Evolutionary conservation across 1,140 invertebrate species (phyloP), one percentile per base, ranked within the genome.

Genomic region (Heterodera carotae): DNA sequence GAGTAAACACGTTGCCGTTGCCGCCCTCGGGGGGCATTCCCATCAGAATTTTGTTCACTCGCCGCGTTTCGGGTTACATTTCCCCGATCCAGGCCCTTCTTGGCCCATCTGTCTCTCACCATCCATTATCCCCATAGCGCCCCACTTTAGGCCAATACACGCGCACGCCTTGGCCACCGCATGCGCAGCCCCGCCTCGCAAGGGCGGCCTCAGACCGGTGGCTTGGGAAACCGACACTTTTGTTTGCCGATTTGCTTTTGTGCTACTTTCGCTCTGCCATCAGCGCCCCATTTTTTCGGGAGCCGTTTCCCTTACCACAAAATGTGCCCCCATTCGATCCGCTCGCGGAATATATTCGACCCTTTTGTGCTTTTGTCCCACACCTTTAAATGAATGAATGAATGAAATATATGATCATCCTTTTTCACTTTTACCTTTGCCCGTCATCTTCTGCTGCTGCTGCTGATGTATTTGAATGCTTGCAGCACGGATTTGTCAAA

Each of bases 191-290:
- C 39, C n/a, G n/a, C n/a, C n/a, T n/a, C 39, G 39, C 6, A 8
- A 39, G 39, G 39, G 7, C 39, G 39, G 12, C 39, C 39, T 12
- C 39, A 39, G 12, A 39, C 39, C 48, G 18, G 15, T 53, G 18
- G 48, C 48, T 53, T 43, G 25, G 62, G 62, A 66, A 66, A 66
- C 12, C 12, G 62, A 66, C 62, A 66, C 62, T 66, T 66, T 66
- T 66, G 62, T 66, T 66, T 66, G 62, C 62, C 2, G 48, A 53
- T 53, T 53, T 53, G 48, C 48, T 53, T 53, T 53, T 53, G 48
- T 53, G 48, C 48, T 53, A 22, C 48, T 53, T 53, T 53, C 48
- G 48, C 48, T 53, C 15, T 22, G 12, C 48, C 18, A 18, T 4
- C 18, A 18, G 48, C 22, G 12, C 48, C 62, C 62, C 62, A 15